Base-by-base conservation (phyloP, 2,113 vertebrate genomes). In the Syrrhaptes paradoxus region DNA sequence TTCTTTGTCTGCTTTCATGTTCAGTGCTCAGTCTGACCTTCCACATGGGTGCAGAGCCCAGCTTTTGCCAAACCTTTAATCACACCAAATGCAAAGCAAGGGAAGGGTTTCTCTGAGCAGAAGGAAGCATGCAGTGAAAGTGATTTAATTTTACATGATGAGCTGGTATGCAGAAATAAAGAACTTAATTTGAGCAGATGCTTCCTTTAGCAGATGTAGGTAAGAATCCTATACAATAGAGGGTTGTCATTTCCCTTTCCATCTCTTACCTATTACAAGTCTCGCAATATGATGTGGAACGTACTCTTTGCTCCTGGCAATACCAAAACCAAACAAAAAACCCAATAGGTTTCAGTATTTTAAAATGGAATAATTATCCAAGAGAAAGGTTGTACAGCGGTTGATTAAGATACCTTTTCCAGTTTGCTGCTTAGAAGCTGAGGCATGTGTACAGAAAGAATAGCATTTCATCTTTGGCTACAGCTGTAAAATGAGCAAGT, bases 211-310 rank as follows among this genome's bases (percentile, higher is more conserved):
- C 34, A 76, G 48, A 21, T 1, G 0, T 45, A 36, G 49, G 26
- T 77, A 46, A 49, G 49, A 73, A 17, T 31, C 38, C n/a, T 73
- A 1, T 61, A 17, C 7, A 29, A 5, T 16, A 72, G 31, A 21
- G 12, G 41, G 13, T 41, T 41, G 41, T 41, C 41, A 41, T 41
- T 41, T 41, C 38, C 38, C 41, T 41, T 41, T 41, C 41, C 13
- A 41, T 41, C 41, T 41, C 41, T 41, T 41, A 41, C 41, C 38
- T 41, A 41, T 41, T 41, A 24, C 12, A 36, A 8, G 13, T 83
- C 72, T 72, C 74, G 67, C 2, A 3, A 24, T 20, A 7, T 0
- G 1, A 10, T 13, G 20, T 58, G 29, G 21, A 43, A 25, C 0
- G 1, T 72, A 29, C 9, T 70, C 29, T 59, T 52, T 80, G 34